phyloP scores from a whole-genome alignment of 1,140 invertebrate species.

The Cydia amplana region DNA sequence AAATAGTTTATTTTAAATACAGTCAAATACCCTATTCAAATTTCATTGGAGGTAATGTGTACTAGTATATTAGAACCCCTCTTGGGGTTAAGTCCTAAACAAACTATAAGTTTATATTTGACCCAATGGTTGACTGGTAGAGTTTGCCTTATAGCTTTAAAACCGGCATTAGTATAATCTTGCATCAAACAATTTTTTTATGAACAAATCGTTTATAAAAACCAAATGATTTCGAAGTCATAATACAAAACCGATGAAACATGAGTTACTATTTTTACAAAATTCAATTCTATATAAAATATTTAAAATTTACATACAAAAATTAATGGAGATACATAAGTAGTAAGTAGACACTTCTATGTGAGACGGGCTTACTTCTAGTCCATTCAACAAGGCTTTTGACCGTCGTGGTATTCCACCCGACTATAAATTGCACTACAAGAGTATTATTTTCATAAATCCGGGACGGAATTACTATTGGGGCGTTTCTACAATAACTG shows the following conservation, averaged over 20 bases:
- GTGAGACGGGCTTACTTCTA: background rate
- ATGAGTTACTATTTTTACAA: background rate
- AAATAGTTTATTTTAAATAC: too few species aligned
- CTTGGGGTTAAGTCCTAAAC: too few species aligned
- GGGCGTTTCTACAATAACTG: background rate
- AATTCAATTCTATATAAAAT: background rate
- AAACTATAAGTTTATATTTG: too few species aligned
- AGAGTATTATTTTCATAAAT: background rate
- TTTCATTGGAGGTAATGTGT: too few species aligned
- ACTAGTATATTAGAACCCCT: too few species aligned
- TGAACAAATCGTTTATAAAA: background rate
- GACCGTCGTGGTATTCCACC: background rate
- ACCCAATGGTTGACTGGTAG: too few species aligned
- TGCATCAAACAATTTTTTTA: background rate
- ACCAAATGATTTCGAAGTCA: background rate
- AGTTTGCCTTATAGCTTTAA: too few species aligned
- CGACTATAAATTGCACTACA: background rate
- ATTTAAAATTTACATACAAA: background rate
- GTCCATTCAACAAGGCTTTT: slow-evolving; percentile 5
- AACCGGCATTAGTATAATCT: too few species aligned
- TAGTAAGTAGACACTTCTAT: slow-evolving; percentile 12
- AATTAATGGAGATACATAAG: slow-evolving; percentile 5
- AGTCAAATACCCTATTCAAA: too few species aligned
- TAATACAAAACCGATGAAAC: background rate
- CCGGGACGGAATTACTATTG: background rate